A percentile compares a stretch with the other conserved stretches of the same genome.
phyloP scores from a whole-genome alignment of 1,140 invertebrate genomes.

The Coptotermes formosanus region DNA sequence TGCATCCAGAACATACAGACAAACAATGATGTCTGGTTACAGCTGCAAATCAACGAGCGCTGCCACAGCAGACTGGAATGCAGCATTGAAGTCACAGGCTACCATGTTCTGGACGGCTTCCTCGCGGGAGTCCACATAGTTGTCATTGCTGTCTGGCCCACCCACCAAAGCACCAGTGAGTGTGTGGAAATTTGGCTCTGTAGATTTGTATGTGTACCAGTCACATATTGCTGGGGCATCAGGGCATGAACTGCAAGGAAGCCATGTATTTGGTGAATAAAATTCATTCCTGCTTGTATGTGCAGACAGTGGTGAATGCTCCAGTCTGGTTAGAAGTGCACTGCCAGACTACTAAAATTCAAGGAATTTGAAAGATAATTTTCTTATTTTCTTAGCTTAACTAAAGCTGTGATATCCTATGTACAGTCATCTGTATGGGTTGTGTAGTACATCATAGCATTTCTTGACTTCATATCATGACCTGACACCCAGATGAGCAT shows the following conservation, averaged over 20 bases:
- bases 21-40: too few species aligned
- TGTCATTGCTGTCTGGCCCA: constrained; percentile 44
- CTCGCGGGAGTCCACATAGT: constrained; percentile 43
- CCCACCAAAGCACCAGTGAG: constrained; percentile 49
- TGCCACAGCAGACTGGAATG: constrained; percentile 25
- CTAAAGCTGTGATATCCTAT: too few species aligned
- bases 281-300: background rate
- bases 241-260: constrained; percentile 40
- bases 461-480: too few species aligned
- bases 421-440: too few species aligned
- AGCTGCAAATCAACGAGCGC: background rate
- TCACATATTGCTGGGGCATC: constrained; percentile 38
- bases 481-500: too few species aligned
- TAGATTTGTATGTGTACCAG: constrained; percentile 36
- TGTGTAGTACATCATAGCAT: too few species aligned
- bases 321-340: too few species aligned
- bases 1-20: too few species aligned
- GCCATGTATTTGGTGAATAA: background rate
- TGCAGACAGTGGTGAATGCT: too few species aligned
- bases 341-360: too few species aligned
- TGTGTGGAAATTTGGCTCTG: constrained; percentile 42
- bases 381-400: too few species aligned
- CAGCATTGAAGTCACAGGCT: constrained; percentile 39
- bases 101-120: constrained; percentile 47
- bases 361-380: too few species aligned